Base-by-base conservation (phyloP, 2,113 vertebrate species). In the Passer domesticus region DNA sequence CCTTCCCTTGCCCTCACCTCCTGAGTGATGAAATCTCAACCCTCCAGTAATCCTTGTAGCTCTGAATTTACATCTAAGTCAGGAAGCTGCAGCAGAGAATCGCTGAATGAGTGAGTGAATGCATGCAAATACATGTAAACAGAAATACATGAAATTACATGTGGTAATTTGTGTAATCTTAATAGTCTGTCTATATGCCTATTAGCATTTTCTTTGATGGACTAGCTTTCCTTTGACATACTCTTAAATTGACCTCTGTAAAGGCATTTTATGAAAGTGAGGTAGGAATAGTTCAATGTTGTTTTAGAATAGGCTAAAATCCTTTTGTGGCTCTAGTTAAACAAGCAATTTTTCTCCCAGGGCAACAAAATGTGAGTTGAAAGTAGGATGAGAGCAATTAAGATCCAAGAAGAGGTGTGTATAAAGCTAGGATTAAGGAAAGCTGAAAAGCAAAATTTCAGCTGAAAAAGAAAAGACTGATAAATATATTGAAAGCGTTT, bases 371-470 rank as follows among this genome's bases (percentile, higher is more conserved):
- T 92, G n/a, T n/a, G 56, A 87, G 62, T 64, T 74, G 70, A 85
- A 96, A 94, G 77, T 79, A 85, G 81, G 70, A 66, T 96, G 64
- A 92, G 66, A 78, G 58, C 90, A 95, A 82, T 95, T 94, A 95
- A 90, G 41, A 70, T 89, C 74, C 80, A 59, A 90, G 86, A 69
- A 95, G 17, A 12, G 37, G 33, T 9, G 2, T 44, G 13, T 66
- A 47, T 83, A 93, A 66, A 81, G 73, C 53, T 37, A 58, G 58
- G 49, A 93, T 95, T 92, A 89, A 94, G 94, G 81, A 66, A 94
- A 53, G 47, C 50, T 87, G 89, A 56, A 91, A 84, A 69, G 23
- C 14, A 16, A 49, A 92, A 86, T 89, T 92, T 93, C 80, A 58
- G 30, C 22, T 55, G 37, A 81, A 84, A 79, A 86, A 74, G 39